Evolutionary conservation across 2,797 vertebrate genomes (phyloP).

Genomic region (Meda fulgida): DNA sequence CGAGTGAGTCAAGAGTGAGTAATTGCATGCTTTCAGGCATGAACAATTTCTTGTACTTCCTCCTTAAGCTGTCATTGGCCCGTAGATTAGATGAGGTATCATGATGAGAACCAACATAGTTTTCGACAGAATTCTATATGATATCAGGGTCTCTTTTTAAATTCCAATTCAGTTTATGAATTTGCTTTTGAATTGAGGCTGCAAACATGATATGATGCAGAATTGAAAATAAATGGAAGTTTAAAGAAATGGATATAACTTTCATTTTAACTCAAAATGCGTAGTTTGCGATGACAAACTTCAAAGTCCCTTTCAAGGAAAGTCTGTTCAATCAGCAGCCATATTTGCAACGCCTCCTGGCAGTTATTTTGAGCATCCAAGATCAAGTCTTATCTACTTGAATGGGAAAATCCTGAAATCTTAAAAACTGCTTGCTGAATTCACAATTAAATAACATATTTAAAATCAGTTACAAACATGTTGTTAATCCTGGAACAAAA

Average conservation of each 20-base stretch:
- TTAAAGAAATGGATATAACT: background rate
- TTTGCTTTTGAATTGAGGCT: background rate
- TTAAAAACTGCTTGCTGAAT: background rate
- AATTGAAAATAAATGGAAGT: background rate
- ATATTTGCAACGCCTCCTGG: background rate
- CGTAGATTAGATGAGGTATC: slow-evolving; percentile 41
- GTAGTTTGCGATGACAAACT: too few relatives aligned
- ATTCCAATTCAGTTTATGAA: background rate
- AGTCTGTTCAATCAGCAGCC: background rate
- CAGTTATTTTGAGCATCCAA: background rate
- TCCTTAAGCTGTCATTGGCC: slow-evolving; percentile 33
- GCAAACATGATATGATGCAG: background rate
- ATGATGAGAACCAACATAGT: slow-evolving; percentile 1
- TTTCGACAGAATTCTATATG: background rate
- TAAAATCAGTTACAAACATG: background rate
- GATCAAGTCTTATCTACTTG: background rate
- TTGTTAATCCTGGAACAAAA: too few relatives aligned
- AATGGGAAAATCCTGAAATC: background rate
- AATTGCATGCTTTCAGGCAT: slow-evolving; percentile 52
- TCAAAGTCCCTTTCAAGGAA: background rate
- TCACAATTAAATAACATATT: too few relatives aligned
- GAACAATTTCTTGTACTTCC: slow-evolving; percentile 42
- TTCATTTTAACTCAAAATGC: background rate
- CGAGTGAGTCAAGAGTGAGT: slow-evolving; percentile 32
- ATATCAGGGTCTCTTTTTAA: background rate